These are phyloP conservation scores for Pica pica DNA, from an alignment of 2,113 vertebrate genomes.

Conservation along the genomic window DNA sequence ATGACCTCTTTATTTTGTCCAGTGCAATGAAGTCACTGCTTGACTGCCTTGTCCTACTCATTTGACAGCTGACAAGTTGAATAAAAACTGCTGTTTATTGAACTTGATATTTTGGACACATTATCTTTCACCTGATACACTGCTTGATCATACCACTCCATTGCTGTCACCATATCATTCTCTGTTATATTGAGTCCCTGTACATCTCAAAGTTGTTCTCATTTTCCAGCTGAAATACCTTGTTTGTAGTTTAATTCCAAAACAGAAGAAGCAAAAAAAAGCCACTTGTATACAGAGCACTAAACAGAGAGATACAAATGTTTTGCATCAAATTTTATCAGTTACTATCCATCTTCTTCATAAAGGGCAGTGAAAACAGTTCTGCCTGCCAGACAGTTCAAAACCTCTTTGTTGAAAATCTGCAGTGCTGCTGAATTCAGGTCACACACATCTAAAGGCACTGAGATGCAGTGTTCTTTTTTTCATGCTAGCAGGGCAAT, in stretches of 20 bases:
- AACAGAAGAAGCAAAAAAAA: neutral
- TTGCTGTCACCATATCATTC: neutral
- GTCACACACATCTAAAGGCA: constrained; percentile 7
- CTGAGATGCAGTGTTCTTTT: neutral
- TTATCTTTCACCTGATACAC: constrained; percentile 2
- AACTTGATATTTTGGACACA: constrained; percentile 18
- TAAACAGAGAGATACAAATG: neutral
- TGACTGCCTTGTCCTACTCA: neutral
- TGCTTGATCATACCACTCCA: neutral
- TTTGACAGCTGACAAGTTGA: constrained; percentile 41
- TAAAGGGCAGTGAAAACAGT: neutral
- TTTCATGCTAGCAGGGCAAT: neutral
- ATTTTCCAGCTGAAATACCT: constrained; percentile 12
- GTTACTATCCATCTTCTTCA: neutral
- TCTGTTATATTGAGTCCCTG: neutral
- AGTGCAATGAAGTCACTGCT: neutral
- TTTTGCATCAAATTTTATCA: constrained; percentile 10
- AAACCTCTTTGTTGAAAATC: neutral
- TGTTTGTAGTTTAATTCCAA: neutral
- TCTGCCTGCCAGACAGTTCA: constrained; percentile 17
- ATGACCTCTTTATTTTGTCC: neutral
- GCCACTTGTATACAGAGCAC: neutral
- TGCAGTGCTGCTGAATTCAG: constrained; percentile 21
- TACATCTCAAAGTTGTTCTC: neutral
- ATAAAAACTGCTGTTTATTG: constrained; percentile 19